Base-by-base conservation (phyloP, 2,797 vertebrate genomes). In the Loriculus beryllinus region DNA sequence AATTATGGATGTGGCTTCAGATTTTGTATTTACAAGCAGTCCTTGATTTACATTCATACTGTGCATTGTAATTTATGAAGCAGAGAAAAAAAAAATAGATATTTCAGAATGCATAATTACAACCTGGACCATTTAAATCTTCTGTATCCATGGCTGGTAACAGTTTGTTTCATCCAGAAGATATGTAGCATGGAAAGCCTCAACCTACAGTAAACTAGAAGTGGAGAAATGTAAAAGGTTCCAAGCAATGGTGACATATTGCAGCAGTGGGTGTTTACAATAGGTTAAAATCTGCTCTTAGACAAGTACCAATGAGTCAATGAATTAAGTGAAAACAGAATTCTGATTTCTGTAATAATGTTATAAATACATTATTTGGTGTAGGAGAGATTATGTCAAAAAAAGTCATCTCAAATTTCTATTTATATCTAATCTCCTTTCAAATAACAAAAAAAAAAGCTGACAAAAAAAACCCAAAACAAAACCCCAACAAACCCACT, bases 1-100 rank as follows among this genome's bases (percentile, higher is more conserved):
- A 63, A 10, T 40, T 83, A 47, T n/a, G 31, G 10, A 37, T 45
- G 16, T 64, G 26, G 14, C 4, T 63, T 91, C 21, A 43, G 9
- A 5, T 75, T 75, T 70, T 74, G 33, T 45, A 56, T 62, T 86
- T 88, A 28, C 17, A 79, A 59, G 13, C 14, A 82, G 72, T 1
- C 3, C 8, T 59, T 84, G 45, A 59, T 59, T 85, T 79, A 22
- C 48, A 4, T 54, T 85, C 31, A 59, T 13, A 33, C 1, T 33
- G 7, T 71, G 5, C 10, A 48, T 88, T 86, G 92, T 45, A 88
- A 78, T 60, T 84, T 82, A 67, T 85, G 5, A 77, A 87, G 49
- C 2, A 35, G 48, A 69, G 8, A 9, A 76, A 69, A 43, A 76
- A 69, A 43, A 47, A 47, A 4, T 0, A 29, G 4, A 22, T 68